phyloP scores from a whole-genome alignment of 2,888 invertebrate species.

The Pyralis farinalis region DNA sequence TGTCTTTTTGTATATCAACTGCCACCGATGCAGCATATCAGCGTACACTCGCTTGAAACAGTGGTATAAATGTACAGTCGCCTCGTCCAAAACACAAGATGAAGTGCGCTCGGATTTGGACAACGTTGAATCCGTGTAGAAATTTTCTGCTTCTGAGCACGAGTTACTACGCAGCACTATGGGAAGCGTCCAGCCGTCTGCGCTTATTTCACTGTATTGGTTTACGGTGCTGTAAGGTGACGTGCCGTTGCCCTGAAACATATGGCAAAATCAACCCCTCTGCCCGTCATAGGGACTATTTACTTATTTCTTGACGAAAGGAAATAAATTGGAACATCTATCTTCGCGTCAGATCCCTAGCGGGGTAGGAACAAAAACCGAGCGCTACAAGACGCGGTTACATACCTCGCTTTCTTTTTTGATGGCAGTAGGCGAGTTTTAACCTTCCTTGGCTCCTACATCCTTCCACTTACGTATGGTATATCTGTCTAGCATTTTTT shows the following conservation, averaged over 20 bases:
- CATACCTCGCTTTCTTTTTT: too few species aligned
- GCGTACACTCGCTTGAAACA: slow-evolving; percentile 93
- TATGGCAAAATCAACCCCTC: too few species aligned
- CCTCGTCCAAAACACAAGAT: slow-evolving; percentile 65
- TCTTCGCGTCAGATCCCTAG: too few species aligned
- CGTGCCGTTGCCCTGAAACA: slow-evolving; percentile 80
- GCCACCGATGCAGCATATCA: slow-evolving; percentile 93
- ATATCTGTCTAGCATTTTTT: too few species aligned
- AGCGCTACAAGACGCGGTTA: too few species aligned
- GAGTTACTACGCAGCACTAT: slow-evolving; percentile 90
- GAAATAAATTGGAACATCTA: too few species aligned
- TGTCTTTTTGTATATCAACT: slow-evolving; percentile 88
- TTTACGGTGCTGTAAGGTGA: slow-evolving; percentile 95
- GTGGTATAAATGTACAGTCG: slow-evolving; percentile 84
- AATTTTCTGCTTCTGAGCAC: slow-evolving; percentile 93
- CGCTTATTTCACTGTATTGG: slow-evolving; percentile 85
- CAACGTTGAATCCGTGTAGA: slow-evolving; percentile 57
- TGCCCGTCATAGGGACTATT: too few species aligned
- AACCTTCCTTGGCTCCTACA: too few species aligned
- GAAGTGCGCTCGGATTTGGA: slow-evolving; percentile 57
- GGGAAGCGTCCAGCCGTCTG: slow-evolving; percentile 89
- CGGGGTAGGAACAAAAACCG: too few species aligned
- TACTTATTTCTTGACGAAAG: too few species aligned
- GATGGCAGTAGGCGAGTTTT: too few species aligned
- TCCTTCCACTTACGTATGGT: too few species aligned